Percentiles rank a stretch among this genome's conserved stretches.
Conservation (phyloP, 1,140 invertebrate species). For the Drosophila prosaltans region DNA sequence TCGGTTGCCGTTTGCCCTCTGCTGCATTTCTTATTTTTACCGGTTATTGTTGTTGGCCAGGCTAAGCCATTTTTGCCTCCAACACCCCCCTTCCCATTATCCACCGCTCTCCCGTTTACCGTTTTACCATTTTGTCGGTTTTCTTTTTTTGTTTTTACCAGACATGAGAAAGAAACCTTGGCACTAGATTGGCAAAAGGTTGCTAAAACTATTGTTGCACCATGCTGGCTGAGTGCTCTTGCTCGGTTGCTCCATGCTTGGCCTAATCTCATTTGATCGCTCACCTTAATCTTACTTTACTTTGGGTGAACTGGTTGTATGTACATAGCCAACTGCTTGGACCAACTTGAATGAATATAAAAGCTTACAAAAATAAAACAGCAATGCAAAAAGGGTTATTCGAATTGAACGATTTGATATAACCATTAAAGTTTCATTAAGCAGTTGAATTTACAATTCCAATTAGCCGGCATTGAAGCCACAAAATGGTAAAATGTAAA, state of each 20-base stretch:
- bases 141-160: no score
- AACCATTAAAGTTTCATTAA: no score
- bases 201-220: not conserved
- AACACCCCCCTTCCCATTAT: not conserved
- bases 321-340: no score
- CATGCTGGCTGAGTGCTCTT: not conserved
- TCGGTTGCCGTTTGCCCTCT: not conserved
- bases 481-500: no score
- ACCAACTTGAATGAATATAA: no score
- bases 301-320: not conserved
- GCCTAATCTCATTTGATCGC: not conserved
- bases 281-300: not conserved
- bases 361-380: no score
- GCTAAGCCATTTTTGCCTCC: not conserved
- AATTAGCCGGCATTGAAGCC: no score
- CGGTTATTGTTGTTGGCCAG: not conserved
- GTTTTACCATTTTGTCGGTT: not conserved
- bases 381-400: no score
- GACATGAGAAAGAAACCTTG: not conserved
- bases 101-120: not conserved
- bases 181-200: not conserved
- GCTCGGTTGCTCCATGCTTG: not conserved
- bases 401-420: no score
- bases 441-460: no score
- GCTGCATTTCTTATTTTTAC: conserved; percentile 3